Conservation (phyloP, 2,797 vertebrate species). For the Danio albolineatus region DNA sequence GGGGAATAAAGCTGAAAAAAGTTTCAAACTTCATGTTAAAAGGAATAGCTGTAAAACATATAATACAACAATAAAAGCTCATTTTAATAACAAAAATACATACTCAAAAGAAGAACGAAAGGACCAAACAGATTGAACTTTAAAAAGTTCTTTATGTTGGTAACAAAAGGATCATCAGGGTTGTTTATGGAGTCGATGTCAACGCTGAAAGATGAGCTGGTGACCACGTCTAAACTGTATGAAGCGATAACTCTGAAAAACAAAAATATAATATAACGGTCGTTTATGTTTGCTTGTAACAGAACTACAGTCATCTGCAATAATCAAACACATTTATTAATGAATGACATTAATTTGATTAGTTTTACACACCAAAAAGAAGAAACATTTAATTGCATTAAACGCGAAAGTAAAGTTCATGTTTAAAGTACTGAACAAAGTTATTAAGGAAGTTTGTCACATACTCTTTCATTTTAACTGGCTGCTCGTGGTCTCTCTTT, state of each 20-base stretch:
- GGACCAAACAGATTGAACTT: conserved; percentile 71
- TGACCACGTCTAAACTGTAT: conserved; percentile 83
- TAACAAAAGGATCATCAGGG: conserved; percentile 75
- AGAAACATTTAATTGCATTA: too few species aligned
- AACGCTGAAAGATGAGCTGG: conserved; percentile 84
- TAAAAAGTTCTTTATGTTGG: conserved; percentile 78
- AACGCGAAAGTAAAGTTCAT: neutral
- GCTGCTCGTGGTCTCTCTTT: conserved; percentile 65
- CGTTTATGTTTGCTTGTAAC: too few species aligned
- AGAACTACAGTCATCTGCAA: too few species aligned
- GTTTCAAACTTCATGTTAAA: too few species aligned
- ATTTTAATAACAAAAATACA: conserved; percentile 22
- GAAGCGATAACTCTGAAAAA: conserved; percentile 76
- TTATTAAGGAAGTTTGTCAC: conserved; percentile 39
- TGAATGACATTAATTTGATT: too few species aligned
- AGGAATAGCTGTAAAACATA: neutral
- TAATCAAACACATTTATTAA: neutral
- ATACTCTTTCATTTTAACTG: conserved; percentile 81
- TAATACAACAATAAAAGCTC: too few species aligned
- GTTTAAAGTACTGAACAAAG: too few species aligned
- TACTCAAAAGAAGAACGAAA: conserved; percentile 62
- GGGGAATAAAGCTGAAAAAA: conserved; percentile 76
- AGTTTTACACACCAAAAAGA: too few species aligned
- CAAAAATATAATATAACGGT: neutral
- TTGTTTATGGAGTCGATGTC: conserved; percentile 83